Conservation (phyloP, 2,888 invertebrate species). For the Epistrophe eligans region DNA sequence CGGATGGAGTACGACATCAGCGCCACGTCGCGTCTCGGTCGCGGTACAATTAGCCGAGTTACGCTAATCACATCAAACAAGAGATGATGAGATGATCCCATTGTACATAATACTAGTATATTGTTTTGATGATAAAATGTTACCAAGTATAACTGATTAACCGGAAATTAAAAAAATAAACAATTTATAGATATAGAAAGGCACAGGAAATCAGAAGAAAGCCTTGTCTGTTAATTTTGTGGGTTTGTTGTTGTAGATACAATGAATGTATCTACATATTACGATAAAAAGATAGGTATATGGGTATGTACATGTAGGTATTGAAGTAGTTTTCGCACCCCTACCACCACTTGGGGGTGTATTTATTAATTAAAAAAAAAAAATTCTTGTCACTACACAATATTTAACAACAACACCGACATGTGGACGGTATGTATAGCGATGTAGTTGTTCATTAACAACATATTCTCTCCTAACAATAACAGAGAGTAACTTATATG, state of each 20-base stretch:
- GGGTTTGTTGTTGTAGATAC: conserved; percentile 14
- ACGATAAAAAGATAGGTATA: background rate
- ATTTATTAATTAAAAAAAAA: conserved; percentile 54
- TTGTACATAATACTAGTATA: background rate
- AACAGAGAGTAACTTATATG: background rate
- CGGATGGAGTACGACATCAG: background rate
- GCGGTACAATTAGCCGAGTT: conserved; percentile 47
- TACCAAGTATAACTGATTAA: conserved; percentile 38
- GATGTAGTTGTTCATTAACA: conserved; percentile 53
- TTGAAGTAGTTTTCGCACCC: conserved; percentile 9
- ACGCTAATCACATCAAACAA: conserved; percentile 45
- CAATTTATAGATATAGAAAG: background rate
- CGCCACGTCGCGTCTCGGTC: background rate
- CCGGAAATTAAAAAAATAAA: conserved; percentile 44
- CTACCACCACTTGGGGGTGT: conserved; percentile 42
- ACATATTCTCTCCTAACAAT: conserved; percentile 22
- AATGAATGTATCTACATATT: background rate
- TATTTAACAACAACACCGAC: conserved; percentile 2
- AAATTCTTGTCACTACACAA: conserved; percentile 23
- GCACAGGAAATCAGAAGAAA: conserved; percentile 42
- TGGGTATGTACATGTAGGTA: too few relatives aligned
- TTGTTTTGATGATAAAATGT: conserved; percentile 19
- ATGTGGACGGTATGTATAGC: background rate
- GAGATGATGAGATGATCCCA: conserved; percentile 5
- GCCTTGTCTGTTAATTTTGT: conserved; percentile 39